Percentiles rank a stretch among this genome's conserved stretches.
These are phyloP conservation scores for Dipodomys stephensi DNA, from an alignment of 2,113 vertebrate genomes.

Conservation along the genomic window DNA sequence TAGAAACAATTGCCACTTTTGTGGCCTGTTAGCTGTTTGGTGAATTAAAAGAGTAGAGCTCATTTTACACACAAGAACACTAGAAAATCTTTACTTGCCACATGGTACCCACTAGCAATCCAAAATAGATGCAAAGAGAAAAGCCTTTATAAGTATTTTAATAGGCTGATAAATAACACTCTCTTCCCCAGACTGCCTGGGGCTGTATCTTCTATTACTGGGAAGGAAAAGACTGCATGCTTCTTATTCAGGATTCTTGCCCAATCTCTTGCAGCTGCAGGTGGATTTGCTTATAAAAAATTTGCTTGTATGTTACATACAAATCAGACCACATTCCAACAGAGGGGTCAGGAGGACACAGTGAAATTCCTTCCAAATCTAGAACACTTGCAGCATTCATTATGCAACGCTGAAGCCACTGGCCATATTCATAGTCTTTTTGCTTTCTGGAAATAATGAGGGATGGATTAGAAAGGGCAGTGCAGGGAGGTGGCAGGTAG, in stretches of 20 bases:
- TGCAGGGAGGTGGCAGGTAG: neutral
- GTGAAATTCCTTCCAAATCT: neutral
- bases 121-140: neutral
- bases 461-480: neutral
- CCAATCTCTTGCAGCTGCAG: neutral
- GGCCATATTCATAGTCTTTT: neutral
- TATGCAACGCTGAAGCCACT: neutral
- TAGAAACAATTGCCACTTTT: no score
- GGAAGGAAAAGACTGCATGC: neutral
- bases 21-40: neutral
- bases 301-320: neutral
- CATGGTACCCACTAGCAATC: neutral
- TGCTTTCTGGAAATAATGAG: neutral
- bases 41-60: neutral
- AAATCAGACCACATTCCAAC: neutral
- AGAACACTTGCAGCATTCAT: neutral
- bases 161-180: neutral
- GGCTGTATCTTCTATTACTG: neutral
- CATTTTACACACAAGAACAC: neutral
- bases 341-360: neutral
- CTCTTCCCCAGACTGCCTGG: neutral
- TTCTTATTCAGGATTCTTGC: neutral
- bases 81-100: constrained; percentile 28
- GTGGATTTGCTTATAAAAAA: neutral
- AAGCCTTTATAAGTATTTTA: neutral